Evolutionary conservation across 2,888 invertebrate genomes (phyloP).

Genomic region (Portevinia maculata): DNA sequence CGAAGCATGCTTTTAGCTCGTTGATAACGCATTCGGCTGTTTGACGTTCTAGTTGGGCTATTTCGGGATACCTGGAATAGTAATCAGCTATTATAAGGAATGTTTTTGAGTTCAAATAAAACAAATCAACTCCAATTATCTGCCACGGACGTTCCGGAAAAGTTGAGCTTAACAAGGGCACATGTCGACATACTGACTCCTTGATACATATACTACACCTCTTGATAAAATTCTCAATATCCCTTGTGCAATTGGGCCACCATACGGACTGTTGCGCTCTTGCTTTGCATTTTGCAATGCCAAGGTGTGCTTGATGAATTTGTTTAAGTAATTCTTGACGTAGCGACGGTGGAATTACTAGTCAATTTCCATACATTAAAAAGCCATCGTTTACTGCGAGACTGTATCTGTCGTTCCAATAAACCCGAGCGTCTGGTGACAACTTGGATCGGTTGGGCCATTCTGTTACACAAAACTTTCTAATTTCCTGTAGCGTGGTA

Average conservation of each 20-base stretch:
- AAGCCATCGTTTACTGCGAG: slow-evolving; percentile 14
- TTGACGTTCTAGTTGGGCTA: not conserved
- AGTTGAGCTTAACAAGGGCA: not conserved
- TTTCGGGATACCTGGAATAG: slow-evolving; percentile 7
- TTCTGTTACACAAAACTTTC: not conserved
- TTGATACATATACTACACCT: slow-evolving; percentile 14
- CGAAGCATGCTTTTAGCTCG: slow-evolving; percentile 9
- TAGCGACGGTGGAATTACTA: slow-evolving; percentile 6
- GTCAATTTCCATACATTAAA: slow-evolving; percentile 7
- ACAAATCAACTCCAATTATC: slow-evolving; percentile 21
- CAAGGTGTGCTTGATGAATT: slow-evolving; percentile 13
- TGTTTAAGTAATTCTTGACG: not conserved
- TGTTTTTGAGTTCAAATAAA: slow-evolving; percentile 12
- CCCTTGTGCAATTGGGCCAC: slow-evolving; percentile 11
- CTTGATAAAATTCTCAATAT: slow-evolving; percentile 7
- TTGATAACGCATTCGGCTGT: slow-evolving; percentile 7
- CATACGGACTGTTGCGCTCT: slow-evolving; percentile 6
- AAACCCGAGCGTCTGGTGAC: not conserved
- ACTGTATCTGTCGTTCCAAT: not conserved
- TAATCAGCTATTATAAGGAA: slow-evolving; percentile 9
- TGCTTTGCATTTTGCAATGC: slow-evolving; percentile 10
- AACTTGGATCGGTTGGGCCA: not conserved
- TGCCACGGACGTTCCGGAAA: slow-evolving; percentile 35
- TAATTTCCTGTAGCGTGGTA: not conserved
- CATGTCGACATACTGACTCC: slow-evolving; percentile 11